Percentiles rank a stretch among this genome's conserved stretches.
Evolutionary conservation across 2,888 invertebrate species (phyloP).

Genomic region (Atherix ibis): DNA sequence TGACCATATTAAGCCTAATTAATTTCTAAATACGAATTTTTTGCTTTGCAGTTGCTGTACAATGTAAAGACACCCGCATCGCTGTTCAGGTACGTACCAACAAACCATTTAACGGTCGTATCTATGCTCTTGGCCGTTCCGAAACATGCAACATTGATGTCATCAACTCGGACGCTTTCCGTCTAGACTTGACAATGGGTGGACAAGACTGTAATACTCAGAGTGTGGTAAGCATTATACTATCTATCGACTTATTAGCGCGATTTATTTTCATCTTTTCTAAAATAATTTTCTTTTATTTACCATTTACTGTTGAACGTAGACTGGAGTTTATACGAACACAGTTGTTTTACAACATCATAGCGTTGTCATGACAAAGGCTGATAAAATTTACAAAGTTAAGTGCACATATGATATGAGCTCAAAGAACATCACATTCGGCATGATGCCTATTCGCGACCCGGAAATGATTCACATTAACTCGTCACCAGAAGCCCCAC

Average conservation of each 20-base stretch:
- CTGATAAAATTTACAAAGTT: conserved; percentile 91
- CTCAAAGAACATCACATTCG: conserved; percentile 89
- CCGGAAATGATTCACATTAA: conserved; percentile 94
- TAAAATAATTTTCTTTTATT: not conserved
- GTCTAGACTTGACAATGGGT: conserved; percentile 80
- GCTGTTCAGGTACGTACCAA: conserved; percentile 86
- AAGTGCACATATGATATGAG: conserved; percentile 95
- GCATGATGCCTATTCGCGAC: conserved; percentile 93
- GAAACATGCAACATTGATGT: conserved; percentile 93
- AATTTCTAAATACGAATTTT: conserved; percentile 3
- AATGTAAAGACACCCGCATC: conserved; percentile 87
- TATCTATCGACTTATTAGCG: not conserved
- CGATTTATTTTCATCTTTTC: not conserved
- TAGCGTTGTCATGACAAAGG: conserved; percentile 92
- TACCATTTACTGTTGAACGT: conserved; percentile 11
- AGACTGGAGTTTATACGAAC: conserved; percentile 88
- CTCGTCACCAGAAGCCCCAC: conserved; percentile 86
- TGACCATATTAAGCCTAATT: too few species aligned
- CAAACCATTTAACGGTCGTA: conserved; percentile 86
- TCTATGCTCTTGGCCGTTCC: conserved; percentile 83
- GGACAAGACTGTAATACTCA: conserved; percentile 93
- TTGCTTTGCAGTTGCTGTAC: conserved; percentile 60
- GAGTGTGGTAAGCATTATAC: conserved; percentile 60
- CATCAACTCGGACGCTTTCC: conserved; percentile 79
- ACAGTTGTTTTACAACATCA: conserved; percentile 90